phyloP scores from a whole-genome alignment of 2,797 vertebrate genomes.

The Centropyge bicolor region DNA sequence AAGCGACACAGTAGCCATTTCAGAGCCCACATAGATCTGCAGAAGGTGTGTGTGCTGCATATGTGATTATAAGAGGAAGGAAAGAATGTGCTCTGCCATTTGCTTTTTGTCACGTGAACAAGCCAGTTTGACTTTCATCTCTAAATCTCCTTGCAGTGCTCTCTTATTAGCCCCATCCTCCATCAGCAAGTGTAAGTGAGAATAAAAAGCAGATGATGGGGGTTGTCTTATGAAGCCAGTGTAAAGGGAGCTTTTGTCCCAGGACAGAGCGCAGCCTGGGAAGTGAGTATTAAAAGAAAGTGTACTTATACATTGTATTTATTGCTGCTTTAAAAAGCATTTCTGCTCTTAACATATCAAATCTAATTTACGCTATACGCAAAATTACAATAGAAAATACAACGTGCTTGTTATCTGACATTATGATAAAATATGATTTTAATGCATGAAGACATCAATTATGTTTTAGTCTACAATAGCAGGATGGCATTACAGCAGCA shows the following conservation, averaged over 20 bases:
- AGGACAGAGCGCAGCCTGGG: background rate
- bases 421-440: constrained; percentile 52
- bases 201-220: background rate
- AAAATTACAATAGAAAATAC: constrained; percentile 1
- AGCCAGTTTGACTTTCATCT: background rate
- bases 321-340: background rate
- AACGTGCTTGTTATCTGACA: constrained; percentile 34
- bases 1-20: background rate
- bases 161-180: background rate
- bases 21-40: background rate
- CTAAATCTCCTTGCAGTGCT: background rate
- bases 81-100: background rate
- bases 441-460: constrained; percentile 70
- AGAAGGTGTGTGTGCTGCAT: background rate
- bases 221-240: background rate
- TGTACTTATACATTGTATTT: background rate
- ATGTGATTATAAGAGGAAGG: background rate
- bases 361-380: constrained; percentile 4
- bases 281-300: background rate
- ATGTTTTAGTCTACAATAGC: constrained; percentile 51
- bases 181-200: background rate
- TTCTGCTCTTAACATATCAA: constrained; percentile 2
- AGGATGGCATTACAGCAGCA: constrained; percentile 44
- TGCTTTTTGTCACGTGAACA: background rate
- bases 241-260: background rate